These are phyloP conservation scores for Oreochromis niloticus DNA, from an alignment of 2,113 vertebrate genomes.

Conservation along the genomic window DNA sequence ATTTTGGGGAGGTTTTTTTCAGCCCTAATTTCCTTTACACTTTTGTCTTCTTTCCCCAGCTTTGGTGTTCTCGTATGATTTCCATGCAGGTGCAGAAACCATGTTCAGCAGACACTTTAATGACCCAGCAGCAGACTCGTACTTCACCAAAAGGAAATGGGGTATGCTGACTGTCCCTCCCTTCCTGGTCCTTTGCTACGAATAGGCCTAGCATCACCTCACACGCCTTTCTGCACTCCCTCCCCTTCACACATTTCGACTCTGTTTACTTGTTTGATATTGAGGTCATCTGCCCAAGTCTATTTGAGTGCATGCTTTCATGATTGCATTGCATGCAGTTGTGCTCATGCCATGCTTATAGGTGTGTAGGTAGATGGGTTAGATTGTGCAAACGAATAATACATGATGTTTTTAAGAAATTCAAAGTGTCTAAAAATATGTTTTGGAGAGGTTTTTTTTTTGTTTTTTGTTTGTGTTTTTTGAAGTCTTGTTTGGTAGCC, in stretches of 20 bases:
- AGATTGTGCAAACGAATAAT: not conserved
- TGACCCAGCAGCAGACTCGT: slow-evolving; percentile 92
- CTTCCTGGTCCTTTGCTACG: not conserved
- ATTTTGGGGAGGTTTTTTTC: not conserved
- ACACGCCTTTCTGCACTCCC: not conserved
- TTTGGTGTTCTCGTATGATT: slow-evolving; percentile 97
- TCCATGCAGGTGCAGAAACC: slow-evolving; percentile 96
- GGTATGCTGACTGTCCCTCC: slow-evolving; percentile 74
- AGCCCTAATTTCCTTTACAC: not conserved
- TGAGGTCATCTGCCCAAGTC: not conserved
- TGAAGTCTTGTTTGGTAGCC: not conserved
- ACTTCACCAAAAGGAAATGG: slow-evolving; percentile 98
- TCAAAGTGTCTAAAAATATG: not conserved
- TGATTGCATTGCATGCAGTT: not conserved
- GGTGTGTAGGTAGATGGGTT: not conserved
- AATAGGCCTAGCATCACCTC: not conserved
- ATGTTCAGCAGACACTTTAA: slow-evolving; percentile 99
- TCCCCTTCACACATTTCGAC: not conserved
- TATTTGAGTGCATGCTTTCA: not conserved
- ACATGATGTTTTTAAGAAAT: not conserved
- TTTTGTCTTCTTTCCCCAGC: slow-evolving; percentile 65
- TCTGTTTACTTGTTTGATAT: not conserved
- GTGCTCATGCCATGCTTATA: not conserved
- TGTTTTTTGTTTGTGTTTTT: not conserved
- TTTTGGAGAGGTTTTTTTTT: not conserved